Base-by-base conservation (phyloP, 2,888 invertebrate genomes). In the Pterostichus madidus region DNA sequence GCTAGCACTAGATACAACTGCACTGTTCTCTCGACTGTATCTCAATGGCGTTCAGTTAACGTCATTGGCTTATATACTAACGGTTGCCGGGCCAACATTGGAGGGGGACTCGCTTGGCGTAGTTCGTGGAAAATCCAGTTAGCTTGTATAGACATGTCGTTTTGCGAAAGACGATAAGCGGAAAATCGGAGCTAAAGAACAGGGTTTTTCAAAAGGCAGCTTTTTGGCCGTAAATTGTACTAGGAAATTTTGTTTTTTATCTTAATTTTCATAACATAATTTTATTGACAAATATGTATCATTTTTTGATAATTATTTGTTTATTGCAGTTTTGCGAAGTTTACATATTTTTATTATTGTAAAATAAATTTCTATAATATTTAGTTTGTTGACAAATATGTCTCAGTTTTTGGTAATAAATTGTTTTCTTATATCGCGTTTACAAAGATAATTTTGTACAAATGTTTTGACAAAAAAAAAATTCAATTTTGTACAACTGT, bases 151-250 rank as follows among this genome's bases (percentile, higher is more conserved):
- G 46, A 46, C 64, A 31, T 11, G 49, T 78, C 44, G 68, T 56
- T 78, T 78, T 61, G 59, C 78, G 56, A 64, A 53, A n/a, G 35
- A 64, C 49, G 79, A 79, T 79, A 64, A 64, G 32, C 46, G 79
- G 79, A 79, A 79, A 79, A 79, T 46, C 56, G 68, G 64, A 64
- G 17, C 32, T 24, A 24, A 24, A 24, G 44, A 64, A 24, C 59
- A 78, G 79, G 79, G 79, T 79, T 79, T 79, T 79, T 79, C 79
- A 64, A 79, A 68, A 79, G 15, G 5, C 64, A 32, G 64, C 11
- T 32, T 24, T 11, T 6, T n/a, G 32, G n/a, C 13, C 64, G 64
- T 13, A 24, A 31, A 59, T 17, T 59, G 31, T 64, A 64, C n/a
- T 5, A 32, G 64, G 64, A 64, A 61, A 61, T 4, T 35, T 35